phyloP scores from a whole-genome alignment of 2,888 invertebrate species.

The Cactoblastis cactorum region DNA sequence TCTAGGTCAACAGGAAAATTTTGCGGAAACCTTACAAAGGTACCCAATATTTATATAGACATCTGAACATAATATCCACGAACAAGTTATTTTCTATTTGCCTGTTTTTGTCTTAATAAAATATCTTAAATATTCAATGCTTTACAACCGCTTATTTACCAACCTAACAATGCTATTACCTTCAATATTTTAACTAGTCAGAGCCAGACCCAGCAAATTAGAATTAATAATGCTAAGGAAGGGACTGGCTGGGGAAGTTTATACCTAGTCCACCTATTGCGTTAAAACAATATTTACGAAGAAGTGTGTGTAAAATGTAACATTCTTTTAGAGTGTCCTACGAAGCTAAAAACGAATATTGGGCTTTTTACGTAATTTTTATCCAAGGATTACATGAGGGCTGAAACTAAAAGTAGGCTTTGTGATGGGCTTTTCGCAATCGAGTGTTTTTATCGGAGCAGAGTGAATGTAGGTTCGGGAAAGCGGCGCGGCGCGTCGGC shows the following conservation, averaged over 20 bases:
- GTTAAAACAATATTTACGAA: constrained; percentile 3
- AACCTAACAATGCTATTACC: not conserved
- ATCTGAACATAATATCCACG: too few relatives aligned
- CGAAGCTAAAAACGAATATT: constrained; percentile 21
- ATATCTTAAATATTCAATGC: not conserved
- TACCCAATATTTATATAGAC: too few relatives aligned
- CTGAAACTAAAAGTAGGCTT: constrained; percentile 48
- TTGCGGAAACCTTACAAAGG: not conserved
- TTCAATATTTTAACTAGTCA: constrained; percentile 12
- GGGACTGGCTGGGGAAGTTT: not conserved
- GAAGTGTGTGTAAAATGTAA: not conserved
- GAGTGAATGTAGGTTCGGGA: constrained; percentile 52
- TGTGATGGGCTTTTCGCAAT: constrained; percentile 52
- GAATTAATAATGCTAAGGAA: constrained; percentile 14
- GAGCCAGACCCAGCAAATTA: constrained; percentile 11
- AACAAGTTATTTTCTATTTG: too few relatives aligned
- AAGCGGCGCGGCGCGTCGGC: constrained; percentile 44
- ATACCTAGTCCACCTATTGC: not conserved
- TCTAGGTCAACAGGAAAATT: not conserved
- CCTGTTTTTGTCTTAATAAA: not conserved
- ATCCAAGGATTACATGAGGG: constrained; percentile 48
- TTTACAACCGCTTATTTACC: not conserved
- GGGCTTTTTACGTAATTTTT: constrained; percentile 40
- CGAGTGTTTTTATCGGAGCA: constrained; percentile 56
- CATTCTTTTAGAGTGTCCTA: not conserved